Evolutionary conservation across 2,888 invertebrate species (phyloP), one percentile per base, ranked within the genome.

Genomic region (Oasisia sp.): DNA sequence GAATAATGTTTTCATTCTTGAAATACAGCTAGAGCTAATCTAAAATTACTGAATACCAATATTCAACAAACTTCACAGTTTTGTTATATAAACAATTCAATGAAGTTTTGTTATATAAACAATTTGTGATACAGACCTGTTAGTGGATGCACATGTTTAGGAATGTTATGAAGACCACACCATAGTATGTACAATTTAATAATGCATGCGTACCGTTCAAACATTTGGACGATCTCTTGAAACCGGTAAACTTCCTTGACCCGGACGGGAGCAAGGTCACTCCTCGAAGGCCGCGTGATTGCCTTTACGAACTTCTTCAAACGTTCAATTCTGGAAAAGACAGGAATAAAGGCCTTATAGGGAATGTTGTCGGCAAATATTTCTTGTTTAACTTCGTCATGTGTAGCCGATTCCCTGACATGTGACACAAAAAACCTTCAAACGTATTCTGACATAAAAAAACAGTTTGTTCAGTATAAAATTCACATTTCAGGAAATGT

Each of bases 301-400:
- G 98, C 97, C 94, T 97, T 97, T 93, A 98, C 98, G 96, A 98
- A 98, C 94, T 97, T 97, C 93, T 97, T 96, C 92, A 96, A 94
- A 93, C 94, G 93, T n/a, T 94, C 94, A 91, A 96, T 95, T 92
- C 96, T 96, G 93, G 9, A 93, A 44, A 32, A 32, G 14, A 27
- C n/a, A 38, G 32, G 11, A 44, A 45, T 56, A 90, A 90, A 32
- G 45, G 74, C 5, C n/a, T 44, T 92, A 27, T 44, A 38, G 7
- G 44, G 32, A 14, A 91, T 32, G 7, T 74, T 74, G 27, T 74
- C 74, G 27, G 74, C 19, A 74, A 27, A 27, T 27, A 27, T 74
- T 19, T 14, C 11, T 56, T 56, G 56, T 7, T n/a, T 19, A 74
- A 74, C 27, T 19, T 74, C 27, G 19, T 74, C 74, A 19, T 74